Evolutionary conservation across 2,888 invertebrate genomes (phyloP).

Genomic region (Zhuqinia jingwanae): DNA sequence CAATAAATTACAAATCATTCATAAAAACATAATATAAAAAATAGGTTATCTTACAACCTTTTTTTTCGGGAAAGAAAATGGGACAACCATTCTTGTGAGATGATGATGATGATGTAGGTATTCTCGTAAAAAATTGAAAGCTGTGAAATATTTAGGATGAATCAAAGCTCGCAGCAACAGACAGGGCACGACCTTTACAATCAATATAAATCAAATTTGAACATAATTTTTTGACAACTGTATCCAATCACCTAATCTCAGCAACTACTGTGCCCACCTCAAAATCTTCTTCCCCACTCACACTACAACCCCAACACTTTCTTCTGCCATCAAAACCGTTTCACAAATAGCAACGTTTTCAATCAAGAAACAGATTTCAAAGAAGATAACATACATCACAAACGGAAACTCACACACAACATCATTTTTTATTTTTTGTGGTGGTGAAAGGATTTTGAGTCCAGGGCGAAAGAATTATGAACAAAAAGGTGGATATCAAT

Average conservation of each 20-base stretch:
- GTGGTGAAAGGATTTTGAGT: not conserved
- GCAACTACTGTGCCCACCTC: too few species aligned
- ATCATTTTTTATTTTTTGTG: slow-evolving; percentile 11
- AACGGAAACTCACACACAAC: too few species aligned
- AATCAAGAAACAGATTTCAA: slow-evolving; percentile 13
- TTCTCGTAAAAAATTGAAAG: not conserved
- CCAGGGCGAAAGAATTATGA: slow-evolving; percentile 24
- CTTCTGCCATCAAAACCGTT: not conserved
- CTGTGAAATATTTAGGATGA: not conserved
- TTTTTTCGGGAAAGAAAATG: not conserved
- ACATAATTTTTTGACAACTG: slow-evolving; percentile 15
- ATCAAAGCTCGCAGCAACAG: not conserved
- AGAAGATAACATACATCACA: too few species aligned
- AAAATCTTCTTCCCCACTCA: not conserved
- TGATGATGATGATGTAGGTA: not conserved
- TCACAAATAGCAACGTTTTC: too few species aligned
- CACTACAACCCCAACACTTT: not conserved
- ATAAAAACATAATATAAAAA: slow-evolving; percentile 9
- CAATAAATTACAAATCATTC: not conserved
- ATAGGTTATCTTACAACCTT: too few species aligned
- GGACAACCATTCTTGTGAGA: not conserved
- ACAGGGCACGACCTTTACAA: not conserved
- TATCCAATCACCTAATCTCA: too few species aligned
- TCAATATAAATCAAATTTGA: slow-evolving; percentile 19
- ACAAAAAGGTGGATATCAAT: slow-evolving; percentile 55